Conservation (phyloP, 1,140 invertebrate genomes). For the Cataglyphis hispanica region DNA sequence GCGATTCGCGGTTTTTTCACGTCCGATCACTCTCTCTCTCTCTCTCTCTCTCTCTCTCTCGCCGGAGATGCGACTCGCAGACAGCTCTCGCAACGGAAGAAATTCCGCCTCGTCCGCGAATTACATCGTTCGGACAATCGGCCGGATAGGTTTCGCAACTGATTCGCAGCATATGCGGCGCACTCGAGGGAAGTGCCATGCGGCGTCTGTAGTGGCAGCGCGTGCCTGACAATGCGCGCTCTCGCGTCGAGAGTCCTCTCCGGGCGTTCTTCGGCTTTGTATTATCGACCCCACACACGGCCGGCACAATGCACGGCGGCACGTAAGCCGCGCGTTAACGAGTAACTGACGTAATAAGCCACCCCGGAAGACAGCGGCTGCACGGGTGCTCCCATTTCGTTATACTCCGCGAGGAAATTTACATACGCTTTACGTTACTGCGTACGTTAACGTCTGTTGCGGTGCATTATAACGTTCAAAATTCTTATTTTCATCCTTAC, state of each 20-base stretch:
- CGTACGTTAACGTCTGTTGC: not conserved
- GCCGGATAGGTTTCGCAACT: constrained; percentile 80
- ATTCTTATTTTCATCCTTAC: not conserved
- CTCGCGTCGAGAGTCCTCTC: constrained; percentile 72
- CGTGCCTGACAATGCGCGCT: constrained; percentile 85
- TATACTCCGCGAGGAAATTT: not conserved
- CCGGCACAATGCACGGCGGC: constrained; percentile 51
- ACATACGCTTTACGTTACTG: no score
- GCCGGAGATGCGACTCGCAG: not conserved
- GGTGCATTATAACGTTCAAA: not conserved
- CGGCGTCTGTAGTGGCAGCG: constrained; percentile 84
- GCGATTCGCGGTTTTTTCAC: not conserved
- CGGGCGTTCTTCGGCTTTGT: constrained; percentile 69
- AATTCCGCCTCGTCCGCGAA: constrained; percentile 48
- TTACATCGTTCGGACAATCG: constrained; percentile 55
- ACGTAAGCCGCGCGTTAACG: constrained; percentile 65
- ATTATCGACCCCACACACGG: constrained; percentile 61
- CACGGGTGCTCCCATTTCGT: constrained; percentile 42
- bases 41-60: not conserved
- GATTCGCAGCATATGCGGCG: constrained; percentile 82
- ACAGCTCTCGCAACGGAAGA: constrained; percentile 55
- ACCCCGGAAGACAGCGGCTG: constrained; percentile 61
- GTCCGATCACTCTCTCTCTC: not conserved
- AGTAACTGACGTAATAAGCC: constrained; percentile 67
- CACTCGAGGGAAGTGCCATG: constrained; percentile 70